Conservation (phyloP, 1,140 invertebrate species). For the Bombus difficillimus region DNA sequence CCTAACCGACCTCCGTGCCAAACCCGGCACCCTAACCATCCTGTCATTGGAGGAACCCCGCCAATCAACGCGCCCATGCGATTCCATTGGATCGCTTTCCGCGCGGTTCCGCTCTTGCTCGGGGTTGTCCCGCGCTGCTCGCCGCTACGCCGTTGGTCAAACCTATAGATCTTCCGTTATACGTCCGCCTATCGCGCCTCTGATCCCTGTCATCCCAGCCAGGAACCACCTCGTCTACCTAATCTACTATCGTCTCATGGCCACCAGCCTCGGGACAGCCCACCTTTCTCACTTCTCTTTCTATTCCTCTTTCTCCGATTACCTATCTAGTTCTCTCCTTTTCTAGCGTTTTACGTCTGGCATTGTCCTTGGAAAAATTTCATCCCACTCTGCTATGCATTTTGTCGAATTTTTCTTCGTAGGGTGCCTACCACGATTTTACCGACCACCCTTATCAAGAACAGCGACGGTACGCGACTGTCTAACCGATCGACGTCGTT, state of each 20-base stretch:
- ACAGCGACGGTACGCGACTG: neutral
- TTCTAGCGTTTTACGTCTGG: neutral
- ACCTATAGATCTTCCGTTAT: neutral
- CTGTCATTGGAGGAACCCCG: slow-evolving; percentile 70
- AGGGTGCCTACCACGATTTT: neutral
- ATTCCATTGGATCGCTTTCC: slow-evolving; percentile 35
- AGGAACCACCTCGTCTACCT: slow-evolving; percentile 8
- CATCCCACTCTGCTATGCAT: slow-evolving; percentile 42
- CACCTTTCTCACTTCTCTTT: neutral
- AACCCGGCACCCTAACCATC: slow-evolving; percentile 44
- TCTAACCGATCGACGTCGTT: neutral
- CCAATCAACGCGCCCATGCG: slow-evolving; percentile 56
- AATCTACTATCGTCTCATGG: slow-evolving; percentile 29
- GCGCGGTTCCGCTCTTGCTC: neutral
- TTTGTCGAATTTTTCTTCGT: slow-evolving; percentile 8
- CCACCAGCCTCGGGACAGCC: slow-evolving; percentile 17
- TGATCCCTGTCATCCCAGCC: neutral
- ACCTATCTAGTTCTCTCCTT: neutral
- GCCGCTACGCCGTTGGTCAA: slow-evolving; percentile 37
- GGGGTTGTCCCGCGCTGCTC: neutral
- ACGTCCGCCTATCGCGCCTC: slow-evolving; percentile 50
- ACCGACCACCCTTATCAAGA: slow-evolving; percentile 9
- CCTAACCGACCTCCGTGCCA: slow-evolving; percentile 45
- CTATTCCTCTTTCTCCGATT: neutral
- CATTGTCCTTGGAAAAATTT: slow-evolving; percentile 59